phyloP scores from a whole-genome alignment of 2,113 vertebrate genomes.

The Ptyas mucosa region DNA sequence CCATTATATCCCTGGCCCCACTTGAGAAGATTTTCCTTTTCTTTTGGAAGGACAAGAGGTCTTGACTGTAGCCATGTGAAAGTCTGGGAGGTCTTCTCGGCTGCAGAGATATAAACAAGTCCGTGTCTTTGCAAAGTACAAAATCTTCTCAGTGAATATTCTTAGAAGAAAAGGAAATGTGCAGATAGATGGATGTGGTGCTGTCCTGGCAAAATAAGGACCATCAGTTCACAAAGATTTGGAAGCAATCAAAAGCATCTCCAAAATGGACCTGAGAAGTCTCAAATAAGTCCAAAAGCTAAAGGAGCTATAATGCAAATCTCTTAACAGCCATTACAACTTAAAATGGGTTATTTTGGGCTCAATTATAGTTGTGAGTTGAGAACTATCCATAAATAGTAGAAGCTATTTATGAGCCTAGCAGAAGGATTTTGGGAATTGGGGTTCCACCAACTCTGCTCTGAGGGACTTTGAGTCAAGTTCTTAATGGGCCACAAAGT shows the following conservation, averaged over 20 bases:
- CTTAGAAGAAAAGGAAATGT: neutral
- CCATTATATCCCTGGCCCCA: neutral
- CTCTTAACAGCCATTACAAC: neutral
- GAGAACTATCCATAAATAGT: neutral
- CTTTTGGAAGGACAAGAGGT: neutral
- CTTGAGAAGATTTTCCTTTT: neutral
- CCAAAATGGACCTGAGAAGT: neutral
- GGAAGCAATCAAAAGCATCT: neutral
- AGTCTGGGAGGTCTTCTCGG: neutral
- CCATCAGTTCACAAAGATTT: neutral
- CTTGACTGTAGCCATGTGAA: neutral
- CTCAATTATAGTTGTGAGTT: neutral
- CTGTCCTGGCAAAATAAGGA: neutral
- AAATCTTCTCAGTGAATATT: neutral
- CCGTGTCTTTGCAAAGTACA: neutral
- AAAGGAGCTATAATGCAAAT: neutral
- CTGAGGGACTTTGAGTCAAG: neutral
- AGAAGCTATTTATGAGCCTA: neutral
- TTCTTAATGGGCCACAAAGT: neutral
- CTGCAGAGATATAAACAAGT: neutral
- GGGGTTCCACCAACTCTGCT: neutral
- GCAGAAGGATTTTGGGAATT: neutral
- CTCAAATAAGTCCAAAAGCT: neutral
- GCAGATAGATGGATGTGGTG: neutral
- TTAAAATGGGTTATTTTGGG: neutral